A percentile compares a stretch with the other conserved stretches of the same genome.
phyloP scores from a whole-genome alignment of 2,797 vertebrate genomes.

The Poecilia gillii region DNA sequence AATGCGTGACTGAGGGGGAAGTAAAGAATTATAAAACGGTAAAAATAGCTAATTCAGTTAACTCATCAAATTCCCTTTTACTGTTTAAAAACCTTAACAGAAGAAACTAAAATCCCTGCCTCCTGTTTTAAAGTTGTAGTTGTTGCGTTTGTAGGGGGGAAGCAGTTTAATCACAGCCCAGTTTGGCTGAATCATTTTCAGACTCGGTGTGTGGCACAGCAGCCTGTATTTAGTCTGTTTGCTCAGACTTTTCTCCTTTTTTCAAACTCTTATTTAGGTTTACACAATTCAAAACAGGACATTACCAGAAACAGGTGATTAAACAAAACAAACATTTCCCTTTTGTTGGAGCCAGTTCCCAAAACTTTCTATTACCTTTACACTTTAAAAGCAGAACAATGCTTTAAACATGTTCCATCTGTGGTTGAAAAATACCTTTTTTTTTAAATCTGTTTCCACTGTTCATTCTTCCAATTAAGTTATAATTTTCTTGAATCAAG shows the following conservation, averaged over 20 bases:
- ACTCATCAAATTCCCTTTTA: background rate
- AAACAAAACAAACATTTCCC: no score
- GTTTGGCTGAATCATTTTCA: background rate
- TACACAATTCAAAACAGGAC: no score
- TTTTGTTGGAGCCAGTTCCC: no score
- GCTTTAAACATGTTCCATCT: no score
- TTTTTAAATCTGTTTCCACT: no score
- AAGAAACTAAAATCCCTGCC: background rate
- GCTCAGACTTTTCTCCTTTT: background rate
- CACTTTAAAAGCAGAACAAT: no score
- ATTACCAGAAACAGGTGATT: no score
- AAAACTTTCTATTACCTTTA: no score
- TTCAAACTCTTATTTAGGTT: no score
- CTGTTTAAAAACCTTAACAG: background rate
- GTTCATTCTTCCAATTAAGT: no score
- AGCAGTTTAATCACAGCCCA: background rate
- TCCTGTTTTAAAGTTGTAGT: background rate
- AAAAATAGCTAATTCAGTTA: background rate
- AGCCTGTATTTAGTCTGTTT: background rate
- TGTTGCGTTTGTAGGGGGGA: background rate
- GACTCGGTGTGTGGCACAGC: background rate
- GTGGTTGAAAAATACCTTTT: no score
- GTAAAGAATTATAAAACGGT: background rate
- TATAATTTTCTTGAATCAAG: no score
- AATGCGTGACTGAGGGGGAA: background rate